phyloP scores from a whole-genome alignment of 2,888 invertebrate genomes.

The Rhagophthalmus giganteus region DNA sequence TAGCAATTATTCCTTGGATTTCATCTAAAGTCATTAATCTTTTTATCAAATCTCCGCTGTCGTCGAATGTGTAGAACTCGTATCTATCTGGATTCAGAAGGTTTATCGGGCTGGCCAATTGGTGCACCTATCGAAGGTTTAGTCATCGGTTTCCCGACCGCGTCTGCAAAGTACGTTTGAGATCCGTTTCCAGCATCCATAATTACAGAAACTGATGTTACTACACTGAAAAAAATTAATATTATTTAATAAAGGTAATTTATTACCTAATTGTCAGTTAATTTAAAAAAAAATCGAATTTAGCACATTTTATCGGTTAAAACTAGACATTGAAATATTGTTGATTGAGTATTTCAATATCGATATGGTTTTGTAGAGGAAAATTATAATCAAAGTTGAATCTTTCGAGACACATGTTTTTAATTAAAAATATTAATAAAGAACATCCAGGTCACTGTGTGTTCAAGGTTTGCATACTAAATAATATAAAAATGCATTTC shows the following conservation, averaged over 20 bases:
- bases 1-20: conserved; percentile 83
- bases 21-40: conserved; percentile 82
- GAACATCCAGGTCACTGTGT: no score
- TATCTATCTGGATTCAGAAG: conserved; percentile 81
- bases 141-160: conserved; percentile 68
- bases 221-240: conserved; percentile 58
- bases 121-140: conserved; percentile 65
- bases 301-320: no score
- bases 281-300: no score
- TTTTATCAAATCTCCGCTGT: conserved; percentile 79
- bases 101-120: conserved; percentile 78
- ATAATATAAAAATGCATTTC: no score
- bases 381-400: no score
- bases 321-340: no score
- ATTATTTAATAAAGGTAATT: conserved; percentile 6
- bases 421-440: no score
- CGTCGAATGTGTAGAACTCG: conserved; percentile 86
- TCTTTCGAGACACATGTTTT: no score
- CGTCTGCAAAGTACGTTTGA: conserved; percentile 68
- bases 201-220: conserved; percentile 67
- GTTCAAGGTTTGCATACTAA: no score
- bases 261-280: no score
- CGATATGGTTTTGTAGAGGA: no score
- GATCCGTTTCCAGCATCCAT: conserved; percentile 60
- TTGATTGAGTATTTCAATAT: no score